These are phyloP conservation scores for Zonotrichia albicollis DNA, from an alignment of 2,797 vertebrate species.

Conservation along the genomic window DNA sequence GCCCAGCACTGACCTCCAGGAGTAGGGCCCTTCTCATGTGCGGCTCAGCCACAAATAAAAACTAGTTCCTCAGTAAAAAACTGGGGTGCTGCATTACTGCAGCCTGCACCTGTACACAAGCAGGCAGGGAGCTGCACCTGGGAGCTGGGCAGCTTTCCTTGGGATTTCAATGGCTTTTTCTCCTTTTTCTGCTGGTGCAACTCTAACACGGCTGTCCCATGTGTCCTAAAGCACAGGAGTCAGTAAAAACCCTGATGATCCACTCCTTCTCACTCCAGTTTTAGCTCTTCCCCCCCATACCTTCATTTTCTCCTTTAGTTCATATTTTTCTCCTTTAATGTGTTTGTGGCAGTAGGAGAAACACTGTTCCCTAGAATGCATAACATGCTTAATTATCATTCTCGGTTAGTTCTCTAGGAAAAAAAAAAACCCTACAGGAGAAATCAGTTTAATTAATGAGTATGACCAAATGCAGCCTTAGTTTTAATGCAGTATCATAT, in stretches of 20 bases:
- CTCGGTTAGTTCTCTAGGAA: conserved; percentile 33
- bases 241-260: neutral
- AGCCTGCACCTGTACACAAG: neutral
- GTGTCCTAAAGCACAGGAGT: neutral
- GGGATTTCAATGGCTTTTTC: neutral
- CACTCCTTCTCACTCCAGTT: neutral
- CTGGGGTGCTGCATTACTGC: neutral
- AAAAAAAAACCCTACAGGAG: conserved; percentile 33
- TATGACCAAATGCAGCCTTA: conserved; percentile 47
- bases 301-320: conserved; percentile 25
- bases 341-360: conserved; percentile 40
- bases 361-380: conserved; percentile 33
- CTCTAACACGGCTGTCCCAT: neutral
- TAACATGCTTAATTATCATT: conserved; percentile 66
- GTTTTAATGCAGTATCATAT: conserved; percentile 58
- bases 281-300: neutral
- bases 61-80: neutral
- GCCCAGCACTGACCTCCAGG: neutral
- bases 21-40: neutral
- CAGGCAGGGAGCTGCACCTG: neutral
- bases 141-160: neutral
- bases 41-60: neutral
- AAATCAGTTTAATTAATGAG: conserved; percentile 68
- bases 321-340: conserved; percentile 31
- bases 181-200: neutral